Conservation (phyloP, 2,113 vertebrate species). For the Trichechus manatus region DNA sequence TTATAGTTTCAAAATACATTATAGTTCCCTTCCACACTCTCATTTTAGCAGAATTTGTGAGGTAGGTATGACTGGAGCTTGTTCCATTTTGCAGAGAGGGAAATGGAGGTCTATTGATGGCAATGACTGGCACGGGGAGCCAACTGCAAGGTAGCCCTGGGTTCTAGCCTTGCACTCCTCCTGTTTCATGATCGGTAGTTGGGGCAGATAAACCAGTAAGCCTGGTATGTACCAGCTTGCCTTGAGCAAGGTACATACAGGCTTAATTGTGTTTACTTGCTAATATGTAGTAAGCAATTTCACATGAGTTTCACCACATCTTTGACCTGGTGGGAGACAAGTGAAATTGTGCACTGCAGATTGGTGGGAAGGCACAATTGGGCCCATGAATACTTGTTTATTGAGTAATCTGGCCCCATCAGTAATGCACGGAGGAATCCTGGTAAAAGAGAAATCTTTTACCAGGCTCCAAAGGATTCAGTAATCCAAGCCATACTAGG, state of each 20-base stretch:
- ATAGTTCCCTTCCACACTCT: background rate
- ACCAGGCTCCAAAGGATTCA: too few relatives aligned
- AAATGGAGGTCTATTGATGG: background rate
- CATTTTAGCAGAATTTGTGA: background rate
- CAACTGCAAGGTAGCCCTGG: background rate
- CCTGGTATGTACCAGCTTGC: too few relatives aligned
- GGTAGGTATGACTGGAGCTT: fast-evolving
- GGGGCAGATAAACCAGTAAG: too few relatives aligned
- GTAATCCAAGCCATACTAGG: fast-evolving
- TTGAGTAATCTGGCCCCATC: too few relatives aligned
- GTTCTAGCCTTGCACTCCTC: background rate
- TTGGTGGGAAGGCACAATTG: too few relatives aligned
- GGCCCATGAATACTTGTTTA: too few relatives aligned
- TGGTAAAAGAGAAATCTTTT: background rate
- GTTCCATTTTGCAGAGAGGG: background rate
- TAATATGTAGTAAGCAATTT: too few relatives aligned
- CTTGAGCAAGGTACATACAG: too few relatives aligned
- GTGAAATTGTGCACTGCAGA: too few relatives aligned
- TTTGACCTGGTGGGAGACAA: too few relatives aligned
- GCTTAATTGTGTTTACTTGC: too few relatives aligned
- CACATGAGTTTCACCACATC: too few relatives aligned
- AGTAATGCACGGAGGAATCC: background rate
- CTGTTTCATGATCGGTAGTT: background rate
- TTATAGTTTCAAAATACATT: background rate
- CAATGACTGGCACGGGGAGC: background rate